Evolutionary conservation across 1,140 invertebrate genomes (phyloP).

Genomic region (Ceratitis capitata): DNA sequence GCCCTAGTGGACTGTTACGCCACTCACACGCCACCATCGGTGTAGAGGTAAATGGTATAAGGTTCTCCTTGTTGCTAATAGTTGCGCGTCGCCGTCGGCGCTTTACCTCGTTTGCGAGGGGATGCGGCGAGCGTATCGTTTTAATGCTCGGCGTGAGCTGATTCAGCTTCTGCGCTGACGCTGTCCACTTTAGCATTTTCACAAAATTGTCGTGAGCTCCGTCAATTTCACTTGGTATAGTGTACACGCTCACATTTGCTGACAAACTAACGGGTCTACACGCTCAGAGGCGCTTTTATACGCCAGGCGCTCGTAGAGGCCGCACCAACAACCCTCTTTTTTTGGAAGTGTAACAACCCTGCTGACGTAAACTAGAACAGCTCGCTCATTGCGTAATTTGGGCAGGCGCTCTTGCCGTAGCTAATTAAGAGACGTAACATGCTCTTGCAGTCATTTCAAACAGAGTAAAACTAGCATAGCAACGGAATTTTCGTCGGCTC

Average conservation of each 20-base stretch:
- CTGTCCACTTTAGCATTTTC: conserved; percentile 61
- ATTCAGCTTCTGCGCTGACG: conserved; percentile 52
- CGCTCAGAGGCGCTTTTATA: conserved; percentile 40
- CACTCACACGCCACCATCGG: conserved; percentile 51
- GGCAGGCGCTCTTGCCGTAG: background rate
- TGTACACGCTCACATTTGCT: conserved; percentile 51
- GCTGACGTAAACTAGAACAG: background rate
- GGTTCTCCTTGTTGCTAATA: conserved; percentile 45
- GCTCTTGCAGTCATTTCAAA: conserved; percentile 25
- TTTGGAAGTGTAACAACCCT: background rate
- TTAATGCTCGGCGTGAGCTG: conserved; percentile 44
- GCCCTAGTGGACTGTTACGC: conserved; percentile 57
- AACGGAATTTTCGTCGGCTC: background rate
- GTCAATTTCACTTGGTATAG: background rate
- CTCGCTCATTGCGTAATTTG: background rate
- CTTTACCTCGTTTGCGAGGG: conserved; percentile 48
- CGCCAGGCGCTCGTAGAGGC: background rate
- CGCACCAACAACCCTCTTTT: background rate
- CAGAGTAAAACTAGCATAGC: background rate
- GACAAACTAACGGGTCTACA: conserved; percentile 58
- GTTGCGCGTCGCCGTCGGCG: conserved; percentile 48
- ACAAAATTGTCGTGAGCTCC: background rate
- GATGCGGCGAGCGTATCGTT: conserved; percentile 44
- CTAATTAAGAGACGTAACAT: no score
- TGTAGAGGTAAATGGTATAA: conserved; percentile 53